Evolutionary conservation across 2,888 invertebrate species (phyloP).

Genomic region (Zaprionus obscuricornis): DNA sequence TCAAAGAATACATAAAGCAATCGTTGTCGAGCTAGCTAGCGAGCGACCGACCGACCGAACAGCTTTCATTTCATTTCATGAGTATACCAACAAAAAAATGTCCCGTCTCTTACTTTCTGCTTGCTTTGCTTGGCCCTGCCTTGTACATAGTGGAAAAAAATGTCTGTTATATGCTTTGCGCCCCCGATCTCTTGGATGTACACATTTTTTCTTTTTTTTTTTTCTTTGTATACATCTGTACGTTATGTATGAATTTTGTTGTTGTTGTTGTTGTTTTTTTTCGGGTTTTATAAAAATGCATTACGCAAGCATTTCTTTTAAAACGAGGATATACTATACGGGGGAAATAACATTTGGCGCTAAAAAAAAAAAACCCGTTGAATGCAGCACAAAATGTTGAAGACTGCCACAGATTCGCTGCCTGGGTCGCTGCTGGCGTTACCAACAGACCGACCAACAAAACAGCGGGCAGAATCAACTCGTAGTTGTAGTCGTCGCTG

Average conservation of each 20-base stretch:
- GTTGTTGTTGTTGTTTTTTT: too few species aligned
- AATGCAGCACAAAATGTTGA: slow-evolving; percentile 22
- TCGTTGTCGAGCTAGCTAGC: too few species aligned
- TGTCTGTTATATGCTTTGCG: slow-evolving; percentile 3
- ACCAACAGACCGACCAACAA: slow-evolving; percentile 48
- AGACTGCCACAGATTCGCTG: slow-evolving; percentile 52
- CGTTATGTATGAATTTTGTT: too few species aligned
- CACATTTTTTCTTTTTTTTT: slow-evolving; percentile 8
- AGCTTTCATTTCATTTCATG: slow-evolving; percentile 68
- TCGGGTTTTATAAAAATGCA: slow-evolving; percentile 19
- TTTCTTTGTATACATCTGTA: slow-evolving; percentile 3
- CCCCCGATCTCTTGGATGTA: too few species aligned
- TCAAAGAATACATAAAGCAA: slow-evolving; percentile 2
- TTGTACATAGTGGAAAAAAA: too few species aligned
- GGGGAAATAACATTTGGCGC: slow-evolving; percentile 30
- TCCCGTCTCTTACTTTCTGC: slow-evolving; percentile 24
- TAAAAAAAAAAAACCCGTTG: slow-evolving; percentile 38
- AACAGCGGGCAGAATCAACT: slow-evolving; percentile 58
- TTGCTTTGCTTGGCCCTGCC: too few species aligned
- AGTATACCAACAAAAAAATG: slow-evolving; percentile 51
- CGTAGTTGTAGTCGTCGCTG: slow-evolving; percentile 60
- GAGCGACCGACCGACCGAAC: slow-evolving; percentile 58
- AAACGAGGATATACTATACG: neutral
- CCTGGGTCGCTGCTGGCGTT: slow-evolving; percentile 45
- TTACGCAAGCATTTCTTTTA: slow-evolving; percentile 38